Percentiles rank a stretch among this genome's conserved stretches.
Conservation (phyloP, 2,797 vertebrate genomes). For the Xenentodon cancila region DNA sequence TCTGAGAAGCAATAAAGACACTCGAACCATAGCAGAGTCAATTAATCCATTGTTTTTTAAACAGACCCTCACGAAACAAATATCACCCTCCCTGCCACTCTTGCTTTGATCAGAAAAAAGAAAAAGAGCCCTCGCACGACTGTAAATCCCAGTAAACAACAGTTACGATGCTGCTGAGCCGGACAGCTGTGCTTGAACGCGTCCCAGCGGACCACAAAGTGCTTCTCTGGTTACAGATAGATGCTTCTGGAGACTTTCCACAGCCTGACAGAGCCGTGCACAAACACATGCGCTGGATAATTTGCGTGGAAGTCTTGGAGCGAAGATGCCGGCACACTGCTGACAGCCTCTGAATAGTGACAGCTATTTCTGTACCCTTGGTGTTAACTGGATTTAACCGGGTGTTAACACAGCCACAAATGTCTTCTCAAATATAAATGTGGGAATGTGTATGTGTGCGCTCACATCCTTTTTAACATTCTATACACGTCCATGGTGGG, state of each 20-base stretch:
- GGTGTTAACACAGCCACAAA: neutral
- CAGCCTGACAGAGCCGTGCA: constrained; percentile 31
- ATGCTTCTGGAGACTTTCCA: constrained; percentile 26
- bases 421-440: neutral
- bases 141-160: constrained; percentile 36
- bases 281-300: constrained; percentile 14
- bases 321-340: constrained; percentile 34
- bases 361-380: constrained; percentile 15
- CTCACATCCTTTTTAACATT: neutral
- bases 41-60: too few species aligned
- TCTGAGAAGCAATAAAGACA: too few species aligned
- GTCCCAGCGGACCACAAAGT: constrained; percentile 5
- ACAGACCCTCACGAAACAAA: too few species aligned
- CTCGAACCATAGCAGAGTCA: too few species aligned
- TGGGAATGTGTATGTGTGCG: neutral
- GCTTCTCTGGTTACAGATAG: constrained; percentile 25
- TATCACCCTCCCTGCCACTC: too few species aligned
- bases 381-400: constrained; percentile 12
- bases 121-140: constrained; percentile 21
- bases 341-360: constrained; percentile 9
- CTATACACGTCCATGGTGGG: neutral
- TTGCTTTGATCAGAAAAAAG: constrained; percentile 21
- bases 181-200: constrained; percentile 16
- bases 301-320: neutral
- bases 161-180: constrained; percentile 14